phyloP scores from a whole-genome alignment of 2,113 vertebrate genomes.

The Procavia capensis region DNA sequence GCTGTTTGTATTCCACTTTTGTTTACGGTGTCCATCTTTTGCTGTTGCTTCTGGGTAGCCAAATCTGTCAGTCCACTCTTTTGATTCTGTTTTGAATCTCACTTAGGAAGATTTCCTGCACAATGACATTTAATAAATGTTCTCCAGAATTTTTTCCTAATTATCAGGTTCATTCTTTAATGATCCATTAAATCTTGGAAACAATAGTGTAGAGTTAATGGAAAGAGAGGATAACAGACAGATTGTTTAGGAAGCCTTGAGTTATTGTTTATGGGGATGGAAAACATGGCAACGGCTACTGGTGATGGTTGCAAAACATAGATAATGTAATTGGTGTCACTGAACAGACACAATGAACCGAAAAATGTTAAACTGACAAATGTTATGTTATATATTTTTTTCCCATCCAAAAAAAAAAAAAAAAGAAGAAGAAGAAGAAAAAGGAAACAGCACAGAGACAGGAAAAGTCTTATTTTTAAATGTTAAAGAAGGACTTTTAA shows the following conservation, averaged over 20 bases:
- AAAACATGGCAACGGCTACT: background rate
- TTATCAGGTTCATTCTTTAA: background rate
- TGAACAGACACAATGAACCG: background rate
- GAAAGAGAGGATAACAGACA: background rate
- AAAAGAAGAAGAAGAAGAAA: background rate
- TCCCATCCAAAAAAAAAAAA: background rate
- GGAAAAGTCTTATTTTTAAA: background rate
- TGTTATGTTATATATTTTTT: no score
- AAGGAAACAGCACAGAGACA: no score
- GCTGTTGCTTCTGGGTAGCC: background rate
- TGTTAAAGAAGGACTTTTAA: background rate
- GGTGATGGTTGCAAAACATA: background rate
- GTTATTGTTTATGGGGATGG: background rate
- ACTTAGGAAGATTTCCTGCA: conserved; percentile 4
- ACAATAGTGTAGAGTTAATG: background rate
- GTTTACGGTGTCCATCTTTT: background rate
- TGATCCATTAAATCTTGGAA: background rate
- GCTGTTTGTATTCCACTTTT: background rate
- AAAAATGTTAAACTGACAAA: no score
- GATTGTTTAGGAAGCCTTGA: background rate
- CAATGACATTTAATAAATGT: background rate
- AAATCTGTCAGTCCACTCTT: background rate
- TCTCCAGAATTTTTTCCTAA: background rate
- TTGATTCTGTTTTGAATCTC: conserved; percentile 10
- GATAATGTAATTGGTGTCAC: background rate